Percentiles rank a stretch among this genome's conserved stretches.
phyloP scores from a whole-genome alignment of 2,797 vertebrate genomes.

The Gobionotothen gibberifrons region DNA sequence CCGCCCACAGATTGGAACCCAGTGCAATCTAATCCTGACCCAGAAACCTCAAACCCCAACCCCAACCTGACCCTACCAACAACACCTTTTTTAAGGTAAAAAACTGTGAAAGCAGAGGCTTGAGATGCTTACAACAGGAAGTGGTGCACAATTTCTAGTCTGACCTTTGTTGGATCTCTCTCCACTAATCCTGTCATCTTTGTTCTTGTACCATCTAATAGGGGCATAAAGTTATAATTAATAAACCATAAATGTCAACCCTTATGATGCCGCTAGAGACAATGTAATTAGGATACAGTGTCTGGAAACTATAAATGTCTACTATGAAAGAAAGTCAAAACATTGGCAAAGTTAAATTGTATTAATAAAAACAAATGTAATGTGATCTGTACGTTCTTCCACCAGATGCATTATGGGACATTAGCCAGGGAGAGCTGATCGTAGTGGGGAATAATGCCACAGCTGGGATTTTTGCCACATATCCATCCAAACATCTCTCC shows the following conservation, averaged over 20 bases:
- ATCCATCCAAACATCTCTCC: constrained; percentile 88
- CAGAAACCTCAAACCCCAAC: too few species aligned
- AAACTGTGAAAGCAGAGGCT: too few species aligned
- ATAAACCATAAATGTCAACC: neutral
- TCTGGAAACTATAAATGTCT: neutral
- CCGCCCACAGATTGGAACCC: too few species aligned
- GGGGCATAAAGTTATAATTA: too few species aligned
- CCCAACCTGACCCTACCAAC: too few species aligned
- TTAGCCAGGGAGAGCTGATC: constrained; percentile 72
- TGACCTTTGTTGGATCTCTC: neutral
- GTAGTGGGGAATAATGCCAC: constrained; percentile 86
- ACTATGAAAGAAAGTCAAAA: neutral
- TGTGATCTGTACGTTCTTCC: constrained; percentile 8
- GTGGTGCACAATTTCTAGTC: neutral
- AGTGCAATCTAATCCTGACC: too few species aligned
- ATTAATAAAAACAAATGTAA: neutral
- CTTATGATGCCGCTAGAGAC: neutral
- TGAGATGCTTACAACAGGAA: too few species aligned
- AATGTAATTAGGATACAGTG: neutral
- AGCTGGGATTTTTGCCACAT: constrained; percentile 92
- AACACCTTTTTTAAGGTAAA: too few species aligned
- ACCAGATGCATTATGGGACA: constrained; percentile 88
- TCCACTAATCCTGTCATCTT: neutral
- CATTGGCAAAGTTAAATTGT: neutral
- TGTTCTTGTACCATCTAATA: neutral